Evolutionary conservation across 2,888 invertebrate species (phyloP).

Genomic region (Villa cingulata): DNA sequence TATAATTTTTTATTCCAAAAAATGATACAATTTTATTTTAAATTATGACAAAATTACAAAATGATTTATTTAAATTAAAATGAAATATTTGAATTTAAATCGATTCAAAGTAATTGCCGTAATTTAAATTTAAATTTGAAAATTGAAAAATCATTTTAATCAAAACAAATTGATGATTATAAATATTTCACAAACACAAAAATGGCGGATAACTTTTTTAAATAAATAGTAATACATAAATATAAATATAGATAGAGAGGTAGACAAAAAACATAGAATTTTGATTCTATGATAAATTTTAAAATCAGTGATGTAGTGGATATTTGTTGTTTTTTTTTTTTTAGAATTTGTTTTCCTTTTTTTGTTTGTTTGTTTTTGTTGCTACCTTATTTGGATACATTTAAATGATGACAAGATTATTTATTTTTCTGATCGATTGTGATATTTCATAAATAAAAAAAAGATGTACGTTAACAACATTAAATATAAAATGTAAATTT

Average conservation of each 20-base stretch:
- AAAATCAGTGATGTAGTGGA: too few species aligned
- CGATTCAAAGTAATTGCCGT: neutral
- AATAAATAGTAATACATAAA: neutral
- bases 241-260: too few species aligned
- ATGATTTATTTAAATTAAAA: neutral
- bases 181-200: constrained; percentile 14
- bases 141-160: too few species aligned
- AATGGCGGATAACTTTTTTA: constrained; percentile 10
- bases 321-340: neutral
- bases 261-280: neutral
- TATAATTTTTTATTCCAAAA: neutral
- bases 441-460: too few species aligned
- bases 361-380: too few species aligned
- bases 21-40: neutral
- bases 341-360: neutral
- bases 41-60: too few species aligned
- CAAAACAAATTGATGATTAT: neutral
- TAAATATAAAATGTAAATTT: too few species aligned
- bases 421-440: too few species aligned
- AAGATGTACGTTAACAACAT: too few species aligned
- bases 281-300: neutral
- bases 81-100: neutral
- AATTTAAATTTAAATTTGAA: too few species aligned
- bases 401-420: too few species aligned
- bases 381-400: too few species aligned